Evolutionary conservation across 2,888 invertebrate species (phyloP), one percentile per base, ranked within the genome.

Genomic region (Drosophila lutescens): DNA sequence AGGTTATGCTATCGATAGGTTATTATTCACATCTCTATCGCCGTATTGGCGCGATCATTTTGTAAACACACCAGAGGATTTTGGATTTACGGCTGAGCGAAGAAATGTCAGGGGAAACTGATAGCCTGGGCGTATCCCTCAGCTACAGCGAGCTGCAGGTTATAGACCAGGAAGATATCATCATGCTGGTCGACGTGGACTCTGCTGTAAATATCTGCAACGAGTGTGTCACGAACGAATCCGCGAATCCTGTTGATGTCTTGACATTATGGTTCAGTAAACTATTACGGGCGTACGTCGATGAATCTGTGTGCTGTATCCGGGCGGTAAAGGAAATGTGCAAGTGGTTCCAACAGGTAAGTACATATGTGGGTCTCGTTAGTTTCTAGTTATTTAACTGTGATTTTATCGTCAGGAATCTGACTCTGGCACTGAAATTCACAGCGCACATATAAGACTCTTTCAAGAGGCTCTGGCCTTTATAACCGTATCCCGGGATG

Each of bases 191-290:
- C 50, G 46, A 72, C 32, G 47, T 62, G 2, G 40, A 72, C 20
- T 30, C 58, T 0, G 86, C 83, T 4, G 12, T 83, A 3, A 53
- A 57, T 7, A 61, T 74, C 9, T 78, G 80, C 65, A 55, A 47
- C 1, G 63, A 65, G 36, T 71, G 68, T 23, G 5, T 86, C 9
- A 9, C 51, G 0, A 13, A 73, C 15, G 23, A 51, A 0, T 65
- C 59, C 5, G 34, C 51, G 0, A 69, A 36, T 50, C 40, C 43
- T 15, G 56, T 38, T 4, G 76, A 79, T 5, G 58, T 84, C 8
- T 56, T 86, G 17, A 40, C 60, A 26, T 30, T 85, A 12, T 86
- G 86, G 86, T 36, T 85, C 2, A 67, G 49, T 4, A 86, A 84
- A 50, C 53, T 86, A 6, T 56, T 86, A 2, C 65, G 72, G 53